These are phyloP conservation scores for Corvus cornix DNA, from an alignment of 2,113 vertebrate species.

Conservation along the genomic window DNA sequence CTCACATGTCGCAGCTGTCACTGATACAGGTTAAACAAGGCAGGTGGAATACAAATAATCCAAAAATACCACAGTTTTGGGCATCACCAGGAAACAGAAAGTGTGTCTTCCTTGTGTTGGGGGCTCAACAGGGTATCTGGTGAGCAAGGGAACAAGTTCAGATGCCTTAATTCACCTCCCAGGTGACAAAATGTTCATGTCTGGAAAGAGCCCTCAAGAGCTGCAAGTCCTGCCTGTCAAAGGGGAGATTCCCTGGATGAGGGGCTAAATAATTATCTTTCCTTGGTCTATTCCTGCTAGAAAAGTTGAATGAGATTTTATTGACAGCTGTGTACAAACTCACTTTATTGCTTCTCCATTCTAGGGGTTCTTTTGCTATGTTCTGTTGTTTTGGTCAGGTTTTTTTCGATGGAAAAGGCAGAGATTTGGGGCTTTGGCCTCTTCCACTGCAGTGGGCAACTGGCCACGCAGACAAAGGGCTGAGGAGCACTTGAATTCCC, in stretches of 20 bases:
- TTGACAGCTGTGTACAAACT: neutral
- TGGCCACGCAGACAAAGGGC: neutral
- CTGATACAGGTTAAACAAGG: neutral
- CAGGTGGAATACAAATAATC: neutral
- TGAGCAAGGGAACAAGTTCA: neutral
- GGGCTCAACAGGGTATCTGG: neutral
- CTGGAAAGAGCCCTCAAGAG: neutral
- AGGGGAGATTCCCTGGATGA: neutral
- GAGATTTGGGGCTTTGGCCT: neutral
- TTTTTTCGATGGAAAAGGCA: neutral
- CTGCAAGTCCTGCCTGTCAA: neutral
- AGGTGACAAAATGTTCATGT: neutral
- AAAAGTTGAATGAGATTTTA: neutral
- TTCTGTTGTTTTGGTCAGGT: neutral
- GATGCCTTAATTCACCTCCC: neutral
- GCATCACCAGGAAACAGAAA: neutral
- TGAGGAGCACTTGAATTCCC: neutral
- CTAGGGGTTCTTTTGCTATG: neutral
- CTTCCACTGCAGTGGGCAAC: neutral
- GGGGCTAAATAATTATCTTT: neutral
- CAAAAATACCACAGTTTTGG: neutral
- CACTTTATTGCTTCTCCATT: neutral
- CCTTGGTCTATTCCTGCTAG: neutral
- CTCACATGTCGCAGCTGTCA: neutral
- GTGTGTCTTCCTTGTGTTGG: neutral